A percentile compares a stretch with the other conserved stretches of the same genome.
Evolutionary conservation across 2,888 invertebrate species (phyloP).

Genomic region (Microchrysa polita): DNA sequence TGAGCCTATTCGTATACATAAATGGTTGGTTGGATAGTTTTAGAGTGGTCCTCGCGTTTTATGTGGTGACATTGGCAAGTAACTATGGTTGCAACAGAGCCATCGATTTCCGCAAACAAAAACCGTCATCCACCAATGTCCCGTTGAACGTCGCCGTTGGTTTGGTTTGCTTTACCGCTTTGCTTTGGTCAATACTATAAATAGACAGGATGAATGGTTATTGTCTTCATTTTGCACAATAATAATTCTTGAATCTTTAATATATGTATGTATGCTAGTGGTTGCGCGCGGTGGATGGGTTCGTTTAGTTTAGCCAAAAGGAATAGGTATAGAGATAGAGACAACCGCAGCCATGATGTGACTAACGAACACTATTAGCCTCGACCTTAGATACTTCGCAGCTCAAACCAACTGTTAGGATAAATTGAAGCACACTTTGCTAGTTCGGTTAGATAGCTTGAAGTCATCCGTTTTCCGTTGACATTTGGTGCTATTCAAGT

Average conservation of each 20-base stretch:
- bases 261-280: not conserved
- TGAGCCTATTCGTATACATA: slow-evolving; percentile 20
- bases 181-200: slow-evolving; percentile 43
- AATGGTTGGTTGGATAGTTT: slow-evolving; percentile 24
- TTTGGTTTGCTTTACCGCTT: slow-evolving; percentile 5
- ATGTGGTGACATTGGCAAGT: too few species aligned
- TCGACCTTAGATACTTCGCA: slow-evolving; percentile 20
- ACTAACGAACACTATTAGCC: slow-evolving; percentile 35
- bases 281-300: not conserved
- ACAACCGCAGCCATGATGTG: slow-evolving; percentile 6
- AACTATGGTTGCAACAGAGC: not conserved
- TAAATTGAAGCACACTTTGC: too few species aligned
- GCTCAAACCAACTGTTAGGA: slow-evolving; percentile 12
- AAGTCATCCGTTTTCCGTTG: too few species aligned
- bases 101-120: slow-evolving; percentile 23
- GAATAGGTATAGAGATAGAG: not conserved
- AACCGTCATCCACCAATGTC: slow-evolving; percentile 27
- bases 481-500: too few species aligned
- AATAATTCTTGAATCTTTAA: slow-evolving; percentile 37
- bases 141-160: slow-evolving; percentile 12
- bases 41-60: too few species aligned
- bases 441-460: too few species aligned
- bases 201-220: slow-evolving; percentile 41
- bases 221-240: slow-evolving; percentile 41
- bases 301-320: not conserved